A percentile compares a stretch with the other conserved stretches of the same genome.
Conservation (phyloP, 2,888 invertebrate genomes). For the Nebria salina region DNA sequence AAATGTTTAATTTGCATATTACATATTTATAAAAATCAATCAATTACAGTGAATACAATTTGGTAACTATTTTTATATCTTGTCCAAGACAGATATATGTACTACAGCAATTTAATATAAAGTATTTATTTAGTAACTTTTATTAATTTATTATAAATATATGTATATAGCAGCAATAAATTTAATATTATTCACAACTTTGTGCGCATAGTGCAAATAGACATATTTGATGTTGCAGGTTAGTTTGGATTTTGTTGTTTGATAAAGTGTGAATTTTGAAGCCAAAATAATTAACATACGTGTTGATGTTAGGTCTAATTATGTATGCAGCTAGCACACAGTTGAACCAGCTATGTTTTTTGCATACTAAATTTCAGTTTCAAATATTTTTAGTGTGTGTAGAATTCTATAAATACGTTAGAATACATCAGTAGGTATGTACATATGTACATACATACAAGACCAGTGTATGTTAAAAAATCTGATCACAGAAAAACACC, state of each 20-base stretch:
- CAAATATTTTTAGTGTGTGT: constrained; percentile 43
- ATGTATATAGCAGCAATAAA: too few relatives aligned
- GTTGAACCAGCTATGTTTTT: constrained; percentile 15
- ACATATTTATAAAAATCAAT: too few relatives aligned
- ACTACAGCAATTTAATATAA: too few relatives aligned
- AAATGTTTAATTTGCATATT: too few relatives aligned
- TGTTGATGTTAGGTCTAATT: constrained; percentile 12
- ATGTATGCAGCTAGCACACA: constrained; percentile 23
- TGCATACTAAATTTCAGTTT: constrained; percentile 33
- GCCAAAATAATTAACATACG: constrained; percentile 6
- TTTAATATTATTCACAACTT: neutral
- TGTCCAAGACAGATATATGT: too few relatives aligned
- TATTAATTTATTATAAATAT: too few relatives aligned
- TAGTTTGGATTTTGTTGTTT: neutral
- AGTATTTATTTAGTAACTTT: too few relatives aligned
- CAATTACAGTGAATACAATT: too few relatives aligned
- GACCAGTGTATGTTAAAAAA: neutral
- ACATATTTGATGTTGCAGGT: neutral
- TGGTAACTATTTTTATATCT: too few relatives aligned
- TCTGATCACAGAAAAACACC: too few relatives aligned
- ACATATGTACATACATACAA: neutral
- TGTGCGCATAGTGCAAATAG: neutral
- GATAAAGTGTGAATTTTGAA: constrained; percentile 3
- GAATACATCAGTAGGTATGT: constrained; percentile 5
- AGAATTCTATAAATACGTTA: constrained; percentile 40